Conservation (phyloP, 2,113 vertebrate species). For the Erinaceus europaeus region DNA sequence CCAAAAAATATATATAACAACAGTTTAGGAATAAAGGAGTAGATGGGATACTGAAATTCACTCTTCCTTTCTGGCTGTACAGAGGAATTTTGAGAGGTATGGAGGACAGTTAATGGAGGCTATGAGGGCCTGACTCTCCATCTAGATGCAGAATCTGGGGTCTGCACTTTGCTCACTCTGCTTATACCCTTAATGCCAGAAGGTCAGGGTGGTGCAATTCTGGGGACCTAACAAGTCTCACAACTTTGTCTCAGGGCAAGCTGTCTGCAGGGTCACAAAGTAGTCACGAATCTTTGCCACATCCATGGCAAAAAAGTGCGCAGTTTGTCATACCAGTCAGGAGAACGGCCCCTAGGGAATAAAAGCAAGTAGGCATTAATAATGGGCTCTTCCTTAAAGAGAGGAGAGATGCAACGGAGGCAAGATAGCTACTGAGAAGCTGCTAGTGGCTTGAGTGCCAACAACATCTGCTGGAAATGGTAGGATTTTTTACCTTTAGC, state of each 20-base stretch:
- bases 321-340: conserved; percentile 92
- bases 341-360: conserved; percentile 87
- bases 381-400: fast-evolving
- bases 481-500: too few relatives aligned
- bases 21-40: background rate
- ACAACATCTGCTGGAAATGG: too few relatives aligned
- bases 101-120: background rate
- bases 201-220: background rate
- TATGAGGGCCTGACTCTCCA: background rate
- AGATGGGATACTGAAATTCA: background rate
- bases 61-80: background rate
- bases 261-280: conserved; percentile 81
- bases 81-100: background rate
- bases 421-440: too few relatives aligned
- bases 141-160: background rate
- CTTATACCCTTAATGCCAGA: background rate
- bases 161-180: background rate
- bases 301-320: conserved; percentile 90
- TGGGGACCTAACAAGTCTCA: conserved; percentile 59
- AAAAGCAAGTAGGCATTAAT: conserved; percentile 22
- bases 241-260: conserved; percentile 85
- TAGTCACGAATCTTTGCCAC: conserved; percentile 89
- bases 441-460: too few relatives aligned
- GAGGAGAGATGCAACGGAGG: too few relatives aligned
- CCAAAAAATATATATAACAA: too few relatives aligned